Conservation (phyloP, 2,797 vertebrate genomes). For the Enteromius radiatus region DNA sequence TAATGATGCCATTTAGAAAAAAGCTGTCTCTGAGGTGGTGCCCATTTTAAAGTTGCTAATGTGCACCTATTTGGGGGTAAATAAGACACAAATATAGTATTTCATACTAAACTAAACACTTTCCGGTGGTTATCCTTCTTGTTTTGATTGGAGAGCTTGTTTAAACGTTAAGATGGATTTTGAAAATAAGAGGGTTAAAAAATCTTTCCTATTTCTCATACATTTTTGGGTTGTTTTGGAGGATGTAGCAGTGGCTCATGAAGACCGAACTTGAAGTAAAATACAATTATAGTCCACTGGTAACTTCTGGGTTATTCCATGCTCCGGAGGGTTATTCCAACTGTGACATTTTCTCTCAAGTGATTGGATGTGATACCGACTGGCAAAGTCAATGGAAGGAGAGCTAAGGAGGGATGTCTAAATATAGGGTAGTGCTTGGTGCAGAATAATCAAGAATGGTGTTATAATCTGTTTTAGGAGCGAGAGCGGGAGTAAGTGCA, state of each 20-base stretch:
- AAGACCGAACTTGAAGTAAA: constrained; percentile 25
- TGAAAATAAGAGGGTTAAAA: background rate
- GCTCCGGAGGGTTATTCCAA: constrained; percentile 25
- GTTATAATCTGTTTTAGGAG: constrained; percentile 27
- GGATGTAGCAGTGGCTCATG: background rate
- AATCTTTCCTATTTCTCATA: background rate
- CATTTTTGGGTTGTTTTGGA: constrained; percentile 2
- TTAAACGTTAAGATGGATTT: background rate
- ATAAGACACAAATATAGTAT: background rate
- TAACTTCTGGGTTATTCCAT: constrained; percentile 18
- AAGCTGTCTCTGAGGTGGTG: background rate
- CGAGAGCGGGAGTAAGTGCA: background rate
- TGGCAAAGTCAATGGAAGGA: constrained; percentile 72
- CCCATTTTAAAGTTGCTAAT: background rate
- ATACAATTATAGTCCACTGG: constrained; percentile 24
- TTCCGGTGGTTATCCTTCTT: background rate
- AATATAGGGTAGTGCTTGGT: constrained; percentile 33
- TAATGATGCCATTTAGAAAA: constrained; percentile 8
- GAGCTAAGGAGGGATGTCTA: constrained; percentile 35
- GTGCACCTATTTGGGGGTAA: background rate
- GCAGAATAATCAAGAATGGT: constrained; percentile 39
- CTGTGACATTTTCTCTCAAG: constrained; percentile 73
- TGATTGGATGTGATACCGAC: constrained; percentile 73
- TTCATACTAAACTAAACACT: background rate
- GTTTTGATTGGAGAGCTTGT: background rate